A percentile compares a stretch with the other conserved stretches of the same genome.
Evolutionary conservation across 1,140 invertebrate genomes (phyloP).

Genomic region (Drosophila carrolli): DNA sequence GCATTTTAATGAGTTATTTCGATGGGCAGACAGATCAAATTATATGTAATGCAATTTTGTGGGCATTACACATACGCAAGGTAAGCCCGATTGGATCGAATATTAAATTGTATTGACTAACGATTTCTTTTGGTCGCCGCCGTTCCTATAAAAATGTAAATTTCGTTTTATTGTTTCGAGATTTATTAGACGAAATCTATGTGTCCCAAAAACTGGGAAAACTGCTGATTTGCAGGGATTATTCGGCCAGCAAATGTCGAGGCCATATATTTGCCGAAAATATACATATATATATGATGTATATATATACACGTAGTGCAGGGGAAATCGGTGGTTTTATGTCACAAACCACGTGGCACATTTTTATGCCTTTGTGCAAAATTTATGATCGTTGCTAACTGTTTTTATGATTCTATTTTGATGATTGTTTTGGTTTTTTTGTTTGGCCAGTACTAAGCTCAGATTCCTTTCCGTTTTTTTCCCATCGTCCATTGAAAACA

Average conservation of each 20-base stretch:
- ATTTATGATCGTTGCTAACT: constrained; percentile 78
- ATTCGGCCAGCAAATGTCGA: constrained; percentile 41
- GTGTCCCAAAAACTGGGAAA: constrained; percentile 40
- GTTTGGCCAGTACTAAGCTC: constrained; percentile 41
- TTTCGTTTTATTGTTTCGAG: constrained; percentile 67
- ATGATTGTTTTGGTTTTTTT: constrained; percentile 74
- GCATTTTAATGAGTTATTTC: constrained; percentile 62
- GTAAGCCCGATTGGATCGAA: constrained; percentile 34
- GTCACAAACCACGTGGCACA: constrained; percentile 62
- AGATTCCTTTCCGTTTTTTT: constrained; percentile 12
- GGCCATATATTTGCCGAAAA: constrained; percentile 37
- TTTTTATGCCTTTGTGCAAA: constrained; percentile 71
- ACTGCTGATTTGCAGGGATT: constrained; percentile 73
- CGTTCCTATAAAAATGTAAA: constrained; percentile 71
- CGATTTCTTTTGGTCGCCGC: constrained; percentile 18
- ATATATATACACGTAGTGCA: constrained; percentile 8
- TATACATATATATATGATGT: constrained; percentile 10
- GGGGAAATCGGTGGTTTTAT: constrained; percentile 51
- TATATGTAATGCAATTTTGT: constrained; percentile 49
- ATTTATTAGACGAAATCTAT: constrained; percentile 66
- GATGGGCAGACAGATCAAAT: constrained; percentile 30
- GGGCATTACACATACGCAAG: constrained; percentile 43
- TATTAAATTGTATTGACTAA: constrained; percentile 51
- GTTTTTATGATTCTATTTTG: constrained; percentile 80
- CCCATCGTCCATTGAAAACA: constrained; percentile 37